phyloP scores from a whole-genome alignment of 2,888 invertebrate species.

The Calameuta pallipes region DNA sequence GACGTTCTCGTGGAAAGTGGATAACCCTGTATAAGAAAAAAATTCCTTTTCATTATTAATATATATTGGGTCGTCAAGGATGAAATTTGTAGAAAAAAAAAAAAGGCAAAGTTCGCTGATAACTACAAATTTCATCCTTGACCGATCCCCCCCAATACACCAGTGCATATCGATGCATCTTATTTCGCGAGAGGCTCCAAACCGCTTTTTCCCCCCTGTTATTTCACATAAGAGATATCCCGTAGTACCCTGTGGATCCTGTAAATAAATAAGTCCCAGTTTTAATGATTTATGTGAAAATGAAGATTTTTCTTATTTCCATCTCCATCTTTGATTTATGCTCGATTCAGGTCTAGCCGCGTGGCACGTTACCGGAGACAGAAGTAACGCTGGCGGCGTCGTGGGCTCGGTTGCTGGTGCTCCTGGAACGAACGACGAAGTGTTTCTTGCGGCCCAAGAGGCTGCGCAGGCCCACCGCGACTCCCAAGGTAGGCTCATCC shows the following conservation, averaged over 20 bases:
- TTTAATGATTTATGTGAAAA: not conserved
- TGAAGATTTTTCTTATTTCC: not conserved
- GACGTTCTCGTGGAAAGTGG: not conserved
- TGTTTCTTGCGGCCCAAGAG: slow-evolving; percentile 86
- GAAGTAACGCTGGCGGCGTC: slow-evolving; percentile 72
- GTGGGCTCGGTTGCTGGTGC: slow-evolving; percentile 58
- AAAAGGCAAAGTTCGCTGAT: too few relatives aligned
- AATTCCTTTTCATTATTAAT: not conserved
- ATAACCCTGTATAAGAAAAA: not conserved
- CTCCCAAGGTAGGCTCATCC: slow-evolving; percentile 87
- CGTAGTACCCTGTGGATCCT: not conserved
- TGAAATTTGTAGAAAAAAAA: not conserved
- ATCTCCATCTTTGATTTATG: slow-evolving; percentile 8
- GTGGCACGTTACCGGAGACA: slow-evolving; percentile 86
- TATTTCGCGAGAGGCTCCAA: not conserved
- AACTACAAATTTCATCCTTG: too few relatives aligned
- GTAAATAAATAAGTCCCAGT: not conserved
- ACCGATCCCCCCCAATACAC: not conserved
- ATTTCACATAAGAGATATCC: not conserved
- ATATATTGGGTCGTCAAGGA: not conserved
- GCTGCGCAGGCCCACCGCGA: slow-evolving; percentile 83
- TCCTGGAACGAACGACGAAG: slow-evolving; percentile 75
- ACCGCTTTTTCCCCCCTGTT: not conserved
- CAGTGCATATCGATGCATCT: not conserved
- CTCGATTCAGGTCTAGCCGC: slow-evolving; percentile 77